Conservation (phyloP, 2,113 vertebrate genomes). For the Coregonus clupeaformis region DNA sequence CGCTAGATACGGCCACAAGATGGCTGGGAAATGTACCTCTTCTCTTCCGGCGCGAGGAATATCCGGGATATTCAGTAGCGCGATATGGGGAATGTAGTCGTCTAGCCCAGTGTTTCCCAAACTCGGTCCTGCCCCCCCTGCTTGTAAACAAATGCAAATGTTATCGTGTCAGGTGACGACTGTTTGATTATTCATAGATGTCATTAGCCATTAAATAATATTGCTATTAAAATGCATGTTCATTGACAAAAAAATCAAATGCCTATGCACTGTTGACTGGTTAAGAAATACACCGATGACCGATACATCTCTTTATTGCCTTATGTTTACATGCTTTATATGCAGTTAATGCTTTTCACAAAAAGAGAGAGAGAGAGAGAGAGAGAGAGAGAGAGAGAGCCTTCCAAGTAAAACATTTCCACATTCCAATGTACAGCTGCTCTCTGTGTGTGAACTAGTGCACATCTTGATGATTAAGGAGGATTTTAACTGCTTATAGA, state of each 20-base stretch:
- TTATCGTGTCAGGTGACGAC: background rate
- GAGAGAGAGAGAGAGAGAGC: no score
- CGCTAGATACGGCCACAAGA: conserved; percentile 91
- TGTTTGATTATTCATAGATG: background rate
- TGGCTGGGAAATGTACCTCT: conserved; percentile 90
- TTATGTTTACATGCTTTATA: no score
- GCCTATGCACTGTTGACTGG: no score
- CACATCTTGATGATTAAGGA: conserved; percentile 30
- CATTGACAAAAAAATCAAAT: no score
- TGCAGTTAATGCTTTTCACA: no score
- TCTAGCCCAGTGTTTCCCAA: background rate
- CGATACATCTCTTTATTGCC: no score
- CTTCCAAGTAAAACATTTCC: no score
- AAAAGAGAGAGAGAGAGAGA: no score
- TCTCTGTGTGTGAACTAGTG: background rate
- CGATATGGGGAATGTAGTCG: conserved; percentile 65
- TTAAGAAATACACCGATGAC: no score
- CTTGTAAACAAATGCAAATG: background rate
- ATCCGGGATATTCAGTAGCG: conserved; percentile 80
- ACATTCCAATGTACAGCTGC: background rate
- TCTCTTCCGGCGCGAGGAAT: conserved; percentile 94
- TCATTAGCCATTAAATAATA: background rate
- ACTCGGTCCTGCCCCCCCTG: no score
- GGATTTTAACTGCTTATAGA: conserved; percentile 50
- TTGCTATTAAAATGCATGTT: no score